phyloP scores from a whole-genome alignment of 2,888 invertebrate species.

The Anarsia innoxiella region DNA sequence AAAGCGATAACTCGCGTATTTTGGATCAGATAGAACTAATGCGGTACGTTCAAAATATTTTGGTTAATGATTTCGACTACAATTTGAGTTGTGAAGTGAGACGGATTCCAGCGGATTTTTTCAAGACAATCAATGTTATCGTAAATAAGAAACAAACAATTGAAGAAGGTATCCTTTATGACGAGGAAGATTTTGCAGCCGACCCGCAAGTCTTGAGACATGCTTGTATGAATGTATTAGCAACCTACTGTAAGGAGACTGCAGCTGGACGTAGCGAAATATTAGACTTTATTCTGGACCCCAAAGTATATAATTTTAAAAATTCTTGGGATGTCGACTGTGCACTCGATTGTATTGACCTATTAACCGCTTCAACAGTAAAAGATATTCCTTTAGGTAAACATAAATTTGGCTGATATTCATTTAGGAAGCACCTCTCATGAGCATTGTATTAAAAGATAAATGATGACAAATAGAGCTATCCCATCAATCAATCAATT shows the following conservation, averaged over 20 bases:
- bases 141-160: conserved; percentile 32
- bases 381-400: conserved; percentile 50
- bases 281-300: conserved; percentile 47
- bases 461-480: too few species aligned
- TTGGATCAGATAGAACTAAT: conserved; percentile 36
- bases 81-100: conserved; percentile 34
- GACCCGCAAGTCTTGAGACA: conserved; percentile 41
- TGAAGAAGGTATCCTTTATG: conserved; percentile 37
- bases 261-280: conserved; percentile 46
- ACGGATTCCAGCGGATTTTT: conserved; percentile 40
- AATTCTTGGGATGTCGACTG: conserved; percentile 39
- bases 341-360: conserved; percentile 44
- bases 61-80: conserved; percentile 34
- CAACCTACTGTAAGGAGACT: conserved; percentile 47
- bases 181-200: conserved; percentile 45
- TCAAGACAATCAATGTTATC: conserved; percentile 44
- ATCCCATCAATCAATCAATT: too few species aligned
- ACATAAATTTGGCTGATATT: too few species aligned
- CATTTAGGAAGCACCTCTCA: too few species aligned
- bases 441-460: too few species aligned
- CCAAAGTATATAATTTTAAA: conserved; percentile 45
- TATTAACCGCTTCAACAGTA: conserved; percentile 35
- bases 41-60: conserved; percentile 32
- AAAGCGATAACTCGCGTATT: conserved; percentile 30
- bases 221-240: conserved; percentile 43